Percentiles rank a stretch among this genome's conserved stretches.
phyloP scores from a whole-genome alignment of 2,888 invertebrate genomes.

The Lomographa bimaculata region DNA sequence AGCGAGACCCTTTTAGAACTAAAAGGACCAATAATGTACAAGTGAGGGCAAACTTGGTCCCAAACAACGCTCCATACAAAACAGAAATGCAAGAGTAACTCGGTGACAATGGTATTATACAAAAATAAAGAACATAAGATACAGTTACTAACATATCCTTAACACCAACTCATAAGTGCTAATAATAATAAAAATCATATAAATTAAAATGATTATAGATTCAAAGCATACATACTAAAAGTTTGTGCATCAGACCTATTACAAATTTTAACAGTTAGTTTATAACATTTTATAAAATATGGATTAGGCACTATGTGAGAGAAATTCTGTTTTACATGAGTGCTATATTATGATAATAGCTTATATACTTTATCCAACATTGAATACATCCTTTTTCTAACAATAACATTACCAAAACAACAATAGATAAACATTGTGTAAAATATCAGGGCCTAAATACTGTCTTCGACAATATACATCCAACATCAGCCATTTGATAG shows the following conservation, averaged over 20 bases:
- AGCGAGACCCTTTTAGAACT: slow-evolving; percentile 13
- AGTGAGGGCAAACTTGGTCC: slow-evolving; percentile 43
- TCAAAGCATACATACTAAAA: slow-evolving; percentile 13
- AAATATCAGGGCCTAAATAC: slow-evolving; percentile 32
- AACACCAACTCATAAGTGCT: slow-evolving; percentile 24
- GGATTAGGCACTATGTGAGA: too few species aligned
- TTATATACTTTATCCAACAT: slow-evolving; percentile 28
- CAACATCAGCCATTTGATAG: slow-evolving; percentile 8
- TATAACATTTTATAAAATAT: slow-evolving; percentile 21
- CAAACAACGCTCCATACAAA: slow-evolving; percentile 27
- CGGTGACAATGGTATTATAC: slow-evolving; percentile 1
- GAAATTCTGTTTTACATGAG: too few species aligned
- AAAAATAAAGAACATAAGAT: slow-evolving; percentile 6
- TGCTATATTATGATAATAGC: slow-evolving; percentile 16
- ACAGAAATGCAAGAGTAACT: slow-evolving; percentile 30
- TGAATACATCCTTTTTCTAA: slow-evolving; percentile 22
- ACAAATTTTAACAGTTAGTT: slow-evolving; percentile 20
- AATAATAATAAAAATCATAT: slow-evolving; percentile 18
- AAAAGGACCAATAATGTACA: slow-evolving; percentile 31
- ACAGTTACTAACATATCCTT: slow-evolving; percentile 21
- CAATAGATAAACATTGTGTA: slow-evolving; percentile 22
- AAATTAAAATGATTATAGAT: slow-evolving; percentile 17
- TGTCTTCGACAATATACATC: too few species aligned
- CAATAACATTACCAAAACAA: slow-evolving; percentile 25
- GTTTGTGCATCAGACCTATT: slow-evolving; percentile 21